Evolutionary conservation across 1,140 invertebrate species (phyloP), one percentile per base, ranked within the genome.

Genomic region (Wasmannia auropunctata): DNA sequence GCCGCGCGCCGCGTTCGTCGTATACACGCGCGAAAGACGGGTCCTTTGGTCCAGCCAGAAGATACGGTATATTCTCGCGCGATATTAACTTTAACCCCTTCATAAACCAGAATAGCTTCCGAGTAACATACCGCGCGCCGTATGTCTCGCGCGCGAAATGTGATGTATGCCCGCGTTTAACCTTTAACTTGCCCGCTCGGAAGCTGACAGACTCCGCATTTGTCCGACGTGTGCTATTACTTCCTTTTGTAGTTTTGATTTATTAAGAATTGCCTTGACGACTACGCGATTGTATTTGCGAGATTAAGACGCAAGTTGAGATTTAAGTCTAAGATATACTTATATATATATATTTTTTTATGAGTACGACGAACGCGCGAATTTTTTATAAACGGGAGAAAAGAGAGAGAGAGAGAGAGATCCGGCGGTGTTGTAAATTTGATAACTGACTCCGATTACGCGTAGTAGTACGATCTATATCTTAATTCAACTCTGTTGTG

Each of bases 31-130:
- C 31, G 62, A 56, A 75, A 87, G 34, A 69, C 60, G 25, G 60
- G 51, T 51, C 16, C 31, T 43, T n/a, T 31, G n/a, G n/a, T n/a
- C n/a, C n/a, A n/a, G 60, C 34, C 63, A 37, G 40, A 34, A 83
- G 79, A 72, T 74, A 74, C 43, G 51, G 67, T 25, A 58, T 58
- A 51, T 16, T 81, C 37, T 43, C 28, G 79, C 79, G 49, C 37
- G 51, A 72, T 81, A 83, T 83, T 74, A 83, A 54, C 67, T 83
- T 58, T 51, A 72, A 72, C 37, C 51, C n/a, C 54, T n/a, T 31
- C 79, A 58, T 83, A 83, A 83, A 83, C 51, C 79, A 72, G 51
- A 74, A 83, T 83, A 72, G 79, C 79, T 83, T 58, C 79, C 67
- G 67, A 83, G 79, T 74, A 40, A 40, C 63, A 40, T 54, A 40